Base-by-base conservation (phyloP, 2,113 vertebrate species). In the Vimba vimba region DNA sequence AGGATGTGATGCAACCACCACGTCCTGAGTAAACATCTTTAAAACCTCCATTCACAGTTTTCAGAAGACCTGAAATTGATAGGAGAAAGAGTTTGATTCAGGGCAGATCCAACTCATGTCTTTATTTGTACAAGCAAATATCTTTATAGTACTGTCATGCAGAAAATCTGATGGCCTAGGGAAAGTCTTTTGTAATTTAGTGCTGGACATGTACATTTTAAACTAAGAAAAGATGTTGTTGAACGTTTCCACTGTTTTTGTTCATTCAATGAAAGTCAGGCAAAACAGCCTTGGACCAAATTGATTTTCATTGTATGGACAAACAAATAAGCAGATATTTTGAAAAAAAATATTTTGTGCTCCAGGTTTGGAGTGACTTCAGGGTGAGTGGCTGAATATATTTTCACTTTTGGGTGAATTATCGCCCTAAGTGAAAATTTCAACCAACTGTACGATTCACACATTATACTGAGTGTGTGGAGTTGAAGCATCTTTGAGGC, bases 1-100 rank as follows among this genome's bases (percentile, higher is more conserved):
- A 98, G 1, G 98, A 99, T 2, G 97, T 96, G 66, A 99, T 96
- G 0, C 96, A 98, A 19, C 94, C 96, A 0, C 93, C 94, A 64
- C 96, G 97, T 19, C 94, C 92, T 5, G 93, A 92, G 82, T 93
- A 94, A 7, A 96, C 94, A 81, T 97, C 96, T 1, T 97, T 94
- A 82, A 95, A 93, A 25, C 93, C 92, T 17, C 94, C 94, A 7
- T 93, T 94, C 50, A 95, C 91, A 0, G 94, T 93, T 52, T 94
- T 93, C 6, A 96, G 87, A 0, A 96, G 89, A 86, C 94, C 95
- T 96, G 89, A 91, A 88, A 69, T 45, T 27, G 74, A 84, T 79
- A 86, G 12, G 81, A 10, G 45, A 86, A 12, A 86, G n/a, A 12
- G 21, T 21, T 74, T 73, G 23, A 78, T 75, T 7, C 25, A 77